Conservation (phyloP, 2,888 invertebrate species). For the Saturnia japonica region DNA sequence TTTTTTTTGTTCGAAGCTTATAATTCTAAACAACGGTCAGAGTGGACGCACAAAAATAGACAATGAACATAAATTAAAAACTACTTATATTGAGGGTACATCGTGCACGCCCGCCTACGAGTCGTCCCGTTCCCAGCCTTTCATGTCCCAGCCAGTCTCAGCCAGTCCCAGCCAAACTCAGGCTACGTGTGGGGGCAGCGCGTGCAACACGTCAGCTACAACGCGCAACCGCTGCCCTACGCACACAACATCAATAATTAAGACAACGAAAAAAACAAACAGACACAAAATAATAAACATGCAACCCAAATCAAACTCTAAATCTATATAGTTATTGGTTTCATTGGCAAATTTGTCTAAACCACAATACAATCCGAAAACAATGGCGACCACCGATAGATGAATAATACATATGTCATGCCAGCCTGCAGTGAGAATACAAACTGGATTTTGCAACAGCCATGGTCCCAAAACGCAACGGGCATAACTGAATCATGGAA, state of each 20-base stretch:
- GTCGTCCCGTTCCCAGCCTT: conserved; percentile 19
- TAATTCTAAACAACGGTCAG: not conserved
- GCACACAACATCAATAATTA: conserved; percentile 50
- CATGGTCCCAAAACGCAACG: no score
- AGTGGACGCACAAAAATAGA: conserved; percentile 6
- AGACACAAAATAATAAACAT: conserved; percentile 12
- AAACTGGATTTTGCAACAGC: no score
- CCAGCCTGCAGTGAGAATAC: no score
- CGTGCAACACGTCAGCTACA: conserved; percentile 80
- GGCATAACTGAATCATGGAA: no score
- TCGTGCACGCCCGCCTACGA: conserved; percentile 9
- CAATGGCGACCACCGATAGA: no score
- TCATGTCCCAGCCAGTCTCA: conserved; percentile 25
- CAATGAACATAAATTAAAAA: not conserved
- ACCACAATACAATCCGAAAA: no score
- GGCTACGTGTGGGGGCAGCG: conserved; percentile 31
- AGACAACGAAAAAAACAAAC: conserved; percentile 29
- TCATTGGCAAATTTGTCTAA: no score
- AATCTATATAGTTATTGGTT: not conserved
- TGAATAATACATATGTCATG: no score
- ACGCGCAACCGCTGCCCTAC: conserved; percentile 75
- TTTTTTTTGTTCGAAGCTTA: not conserved
- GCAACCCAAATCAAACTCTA: not conserved
- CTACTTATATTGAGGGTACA: conserved; percentile 9
- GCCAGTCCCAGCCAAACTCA: conserved; percentile 17